These are phyloP conservation scores for Paratilapia polleni DNA, from an alignment of 2,113 vertebrate genomes.

Conservation along the genomic window DNA sequence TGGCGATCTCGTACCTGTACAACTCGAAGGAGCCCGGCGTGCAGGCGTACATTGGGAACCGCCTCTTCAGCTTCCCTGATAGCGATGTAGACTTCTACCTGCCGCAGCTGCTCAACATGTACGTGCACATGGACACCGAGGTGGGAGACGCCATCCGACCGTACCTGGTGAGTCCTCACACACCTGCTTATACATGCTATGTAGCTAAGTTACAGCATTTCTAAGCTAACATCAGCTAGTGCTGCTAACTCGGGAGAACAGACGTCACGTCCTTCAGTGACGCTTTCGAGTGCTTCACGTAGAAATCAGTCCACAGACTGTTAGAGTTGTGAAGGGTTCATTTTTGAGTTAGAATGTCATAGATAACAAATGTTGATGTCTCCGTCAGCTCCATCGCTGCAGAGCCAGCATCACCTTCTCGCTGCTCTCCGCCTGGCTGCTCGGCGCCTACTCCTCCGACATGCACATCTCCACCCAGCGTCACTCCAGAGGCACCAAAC, in stretches of 20 bases:
- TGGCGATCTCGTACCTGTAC: slow-evolving; percentile 97
- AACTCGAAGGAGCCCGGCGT: slow-evolving; percentile 97
- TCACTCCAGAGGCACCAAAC: slow-evolving; percentile 93
- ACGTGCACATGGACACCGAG: slow-evolving; percentile 97
- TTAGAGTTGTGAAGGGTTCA: too few relatives aligned
- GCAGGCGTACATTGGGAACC: slow-evolving; percentile 96
- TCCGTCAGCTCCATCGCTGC: slow-evolving; percentile 86
- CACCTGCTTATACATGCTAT: background rate
- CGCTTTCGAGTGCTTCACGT: too few relatives aligned
- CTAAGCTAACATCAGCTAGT: background rate
- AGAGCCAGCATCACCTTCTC: slow-evolving; percentile 93
- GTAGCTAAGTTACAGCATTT: background rate
- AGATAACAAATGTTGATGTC: background rate
- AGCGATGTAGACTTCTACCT: slow-evolving; percentile 94
- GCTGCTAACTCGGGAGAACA: background rate
- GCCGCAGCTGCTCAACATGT: slow-evolving; percentile 97
- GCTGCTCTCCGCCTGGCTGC: slow-evolving; percentile 90
- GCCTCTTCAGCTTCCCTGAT: slow-evolving; percentile 91
- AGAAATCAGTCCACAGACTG: too few relatives aligned
- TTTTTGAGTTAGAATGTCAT: too few relatives aligned
- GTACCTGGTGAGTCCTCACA: slow-evolving; percentile 83
- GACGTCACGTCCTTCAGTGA: background rate
- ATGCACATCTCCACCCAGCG: slow-evolving; percentile 99
- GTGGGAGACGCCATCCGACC: slow-evolving; percentile 96
- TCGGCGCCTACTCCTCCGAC: slow-evolving; percentile 94